phyloP scores from a whole-genome alignment of 2,888 invertebrate genomes.

The Helicoverpa assulta region DNA sequence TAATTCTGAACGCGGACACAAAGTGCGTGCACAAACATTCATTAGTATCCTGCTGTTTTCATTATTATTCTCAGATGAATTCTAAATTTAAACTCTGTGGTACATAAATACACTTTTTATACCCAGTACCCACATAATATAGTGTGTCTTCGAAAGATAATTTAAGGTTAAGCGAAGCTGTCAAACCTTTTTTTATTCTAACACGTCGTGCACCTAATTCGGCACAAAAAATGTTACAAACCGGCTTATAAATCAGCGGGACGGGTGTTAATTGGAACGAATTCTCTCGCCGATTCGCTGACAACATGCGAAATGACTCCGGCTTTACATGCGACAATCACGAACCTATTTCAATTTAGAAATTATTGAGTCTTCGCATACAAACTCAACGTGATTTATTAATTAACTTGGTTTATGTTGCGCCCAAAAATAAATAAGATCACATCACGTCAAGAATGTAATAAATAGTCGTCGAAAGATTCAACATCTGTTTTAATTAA shows the following conservation, averaged over 20 bases:
- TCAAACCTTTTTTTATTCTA: conserved; percentile 72
- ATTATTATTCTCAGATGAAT: conserved; percentile 30
- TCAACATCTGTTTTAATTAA: conserved; percentile 59
- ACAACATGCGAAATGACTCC: conserved; percentile 66
- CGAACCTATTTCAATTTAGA: conserved; percentile 39
- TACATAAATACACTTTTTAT: conserved; percentile 15
- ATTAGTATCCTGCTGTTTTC: conserved; percentile 43
- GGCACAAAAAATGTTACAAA: conserved; percentile 81
- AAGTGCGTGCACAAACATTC: conserved; percentile 33
- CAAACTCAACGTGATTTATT: neutral
- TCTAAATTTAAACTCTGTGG: conserved; percentile 25
- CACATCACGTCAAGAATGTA: conserved; percentile 43
- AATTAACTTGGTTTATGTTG: conserved; percentile 8
- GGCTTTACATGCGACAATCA: conserved; percentile 40
- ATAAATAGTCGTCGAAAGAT: conserved; percentile 45
- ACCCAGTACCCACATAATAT: conserved; percentile 20
- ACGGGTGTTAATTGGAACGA: conserved; percentile 88
- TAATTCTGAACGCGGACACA: conserved; percentile 40
- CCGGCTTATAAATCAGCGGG: conserved; percentile 83
- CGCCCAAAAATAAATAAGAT: conserved; percentile 46
- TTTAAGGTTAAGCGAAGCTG: conserved; percentile 62
- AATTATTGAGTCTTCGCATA: conserved; percentile 11
- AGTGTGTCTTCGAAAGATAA: conserved; percentile 47
- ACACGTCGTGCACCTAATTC: conserved; percentile 80
- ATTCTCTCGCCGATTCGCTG: conserved; percentile 73